phyloP scores from a whole-genome alignment of 2,113 vertebrate species.

The Phylloscopus trochilus region DNA sequence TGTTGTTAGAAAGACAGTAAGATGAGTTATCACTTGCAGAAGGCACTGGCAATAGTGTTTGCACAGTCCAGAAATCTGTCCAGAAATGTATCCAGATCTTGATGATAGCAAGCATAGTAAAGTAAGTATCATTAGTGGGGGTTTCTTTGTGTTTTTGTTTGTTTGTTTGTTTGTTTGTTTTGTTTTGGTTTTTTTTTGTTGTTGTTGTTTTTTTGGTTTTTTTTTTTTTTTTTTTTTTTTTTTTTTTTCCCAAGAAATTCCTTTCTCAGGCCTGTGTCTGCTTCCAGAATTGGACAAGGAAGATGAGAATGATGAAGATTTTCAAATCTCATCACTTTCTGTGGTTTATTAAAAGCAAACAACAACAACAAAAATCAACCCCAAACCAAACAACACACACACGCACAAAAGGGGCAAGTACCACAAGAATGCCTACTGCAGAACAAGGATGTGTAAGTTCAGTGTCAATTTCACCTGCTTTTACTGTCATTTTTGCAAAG shows the following conservation, averaged over 20 bases:
- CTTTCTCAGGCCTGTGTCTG: slow-evolving; percentile 61
- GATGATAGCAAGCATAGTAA: slow-evolving; percentile 78
- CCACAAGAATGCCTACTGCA: neutral
- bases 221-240: no score
- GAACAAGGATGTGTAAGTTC: neutral
- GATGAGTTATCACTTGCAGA: neutral
- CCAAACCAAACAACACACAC: neutral
- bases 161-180: no score
- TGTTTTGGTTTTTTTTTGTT: no score
- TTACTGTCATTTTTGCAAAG: neutral
- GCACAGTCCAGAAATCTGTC: slow-evolving; percentile 80
- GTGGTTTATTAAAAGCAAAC: neutral
- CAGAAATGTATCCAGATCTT: slow-evolving; percentile 75
- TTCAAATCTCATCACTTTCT: neutral
- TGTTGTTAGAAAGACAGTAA: neutral
- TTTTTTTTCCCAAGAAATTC: slow-evolving; percentile 73
- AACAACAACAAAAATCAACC: neutral
- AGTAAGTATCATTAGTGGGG: slow-evolving; percentile 85
- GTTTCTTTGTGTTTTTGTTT: no score
- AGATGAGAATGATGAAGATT: neutral
- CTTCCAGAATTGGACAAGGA: slow-evolving; percentile 20
- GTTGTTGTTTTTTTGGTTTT: no score
- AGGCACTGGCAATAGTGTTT: slow-evolving; percentile 79
- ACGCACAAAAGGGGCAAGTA: neutral
- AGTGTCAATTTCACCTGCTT: neutral